Evolutionary conservation across 2,888 invertebrate species (phyloP).

Genomic region (Heliconius cydno): DNA sequence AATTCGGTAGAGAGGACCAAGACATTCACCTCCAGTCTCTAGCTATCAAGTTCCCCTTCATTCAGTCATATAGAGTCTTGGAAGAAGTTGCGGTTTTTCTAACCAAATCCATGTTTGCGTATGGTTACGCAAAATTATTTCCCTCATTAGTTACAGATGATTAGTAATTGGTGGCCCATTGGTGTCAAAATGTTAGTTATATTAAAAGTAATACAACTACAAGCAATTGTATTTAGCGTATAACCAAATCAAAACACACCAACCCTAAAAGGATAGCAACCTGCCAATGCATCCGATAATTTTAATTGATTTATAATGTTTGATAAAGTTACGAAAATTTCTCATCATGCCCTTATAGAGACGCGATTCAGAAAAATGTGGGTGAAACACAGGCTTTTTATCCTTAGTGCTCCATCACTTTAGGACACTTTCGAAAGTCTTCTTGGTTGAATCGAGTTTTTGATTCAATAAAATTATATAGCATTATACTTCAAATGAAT

Average conservation of each 20-base stretch:
- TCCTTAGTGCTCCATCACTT: conserved; percentile 39
- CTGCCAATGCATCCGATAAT: conserved; percentile 2
- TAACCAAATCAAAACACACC: background rate
- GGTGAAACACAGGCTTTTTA: conserved; percentile 21
- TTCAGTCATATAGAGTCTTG: too few relatives aligned
- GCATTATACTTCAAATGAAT: conserved; percentile 29
- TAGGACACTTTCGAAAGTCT: conserved; percentile 38
- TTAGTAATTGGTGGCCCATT: background rate
- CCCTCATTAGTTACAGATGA: background rate
- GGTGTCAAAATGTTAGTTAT: background rate
- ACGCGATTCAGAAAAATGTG: conserved; percentile 15
- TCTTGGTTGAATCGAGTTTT: conserved; percentile 12
- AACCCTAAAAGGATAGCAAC: background rate
- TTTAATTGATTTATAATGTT: conserved; percentile 20
- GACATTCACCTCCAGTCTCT: too few relatives aligned
- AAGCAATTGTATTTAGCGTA: background rate
- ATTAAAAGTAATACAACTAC: background rate
- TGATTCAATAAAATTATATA: conserved; percentile 31
- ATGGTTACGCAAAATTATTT: too few relatives aligned
- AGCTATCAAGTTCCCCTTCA: too few relatives aligned
- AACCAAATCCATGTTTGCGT: too few relatives aligned
- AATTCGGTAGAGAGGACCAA: too few relatives aligned
- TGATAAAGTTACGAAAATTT: conserved; percentile 9
- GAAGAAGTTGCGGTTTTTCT: too few relatives aligned
- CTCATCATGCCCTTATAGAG: conserved; percentile 12